Evolutionary conservation across 1,140 invertebrate species (phyloP).

Genomic region (Megalonaias nervosa): DNA sequence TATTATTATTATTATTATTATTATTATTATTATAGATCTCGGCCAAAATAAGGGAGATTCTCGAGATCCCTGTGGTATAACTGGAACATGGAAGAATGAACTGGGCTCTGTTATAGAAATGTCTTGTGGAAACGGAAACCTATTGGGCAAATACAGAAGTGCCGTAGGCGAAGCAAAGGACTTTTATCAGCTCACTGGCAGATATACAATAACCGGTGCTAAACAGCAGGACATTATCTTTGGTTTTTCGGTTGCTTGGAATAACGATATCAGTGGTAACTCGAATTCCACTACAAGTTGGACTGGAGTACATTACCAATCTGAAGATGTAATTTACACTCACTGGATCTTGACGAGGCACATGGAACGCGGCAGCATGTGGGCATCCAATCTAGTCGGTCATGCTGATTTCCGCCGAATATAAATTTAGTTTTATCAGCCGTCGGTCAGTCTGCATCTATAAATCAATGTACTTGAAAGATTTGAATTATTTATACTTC

Average conservation of each 20-base stretch:
- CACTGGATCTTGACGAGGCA: slow-evolving; percentile 10
- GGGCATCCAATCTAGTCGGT: background rate
- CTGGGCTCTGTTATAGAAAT: slow-evolving; percentile 1
- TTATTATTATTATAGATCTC: too few relatives aligned
- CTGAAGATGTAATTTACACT: slow-evolving; percentile 7
- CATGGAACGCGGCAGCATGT: background rate
- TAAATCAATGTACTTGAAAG: too few relatives aligned
- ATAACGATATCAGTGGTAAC: slow-evolving; percentile 9
- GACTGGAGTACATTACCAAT: background rate
- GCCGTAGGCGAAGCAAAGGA: slow-evolving; percentile 10
- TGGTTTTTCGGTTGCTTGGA: slow-evolving; percentile 8
- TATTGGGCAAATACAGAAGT: slow-evolving; percentile 4
- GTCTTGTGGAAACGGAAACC: background rate
- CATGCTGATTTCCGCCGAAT: slow-evolving; percentile 9
- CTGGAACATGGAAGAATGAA: slow-evolving; percentile 19
- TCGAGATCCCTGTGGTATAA: background rate
- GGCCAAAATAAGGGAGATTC: too few relatives aligned
- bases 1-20: too few relatives aligned
- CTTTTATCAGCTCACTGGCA: slow-evolving; percentile 9
- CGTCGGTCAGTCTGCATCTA: too few relatives aligned
- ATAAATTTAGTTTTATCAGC: too few relatives aligned
- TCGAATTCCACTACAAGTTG: slow-evolving; percentile 11
- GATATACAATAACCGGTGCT: background rate
- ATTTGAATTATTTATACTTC: too few relatives aligned
- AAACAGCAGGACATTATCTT: background rate